Conservation (phyloP, 2,797 vertebrate genomes). For the Notolabrus celidotus region DNA sequence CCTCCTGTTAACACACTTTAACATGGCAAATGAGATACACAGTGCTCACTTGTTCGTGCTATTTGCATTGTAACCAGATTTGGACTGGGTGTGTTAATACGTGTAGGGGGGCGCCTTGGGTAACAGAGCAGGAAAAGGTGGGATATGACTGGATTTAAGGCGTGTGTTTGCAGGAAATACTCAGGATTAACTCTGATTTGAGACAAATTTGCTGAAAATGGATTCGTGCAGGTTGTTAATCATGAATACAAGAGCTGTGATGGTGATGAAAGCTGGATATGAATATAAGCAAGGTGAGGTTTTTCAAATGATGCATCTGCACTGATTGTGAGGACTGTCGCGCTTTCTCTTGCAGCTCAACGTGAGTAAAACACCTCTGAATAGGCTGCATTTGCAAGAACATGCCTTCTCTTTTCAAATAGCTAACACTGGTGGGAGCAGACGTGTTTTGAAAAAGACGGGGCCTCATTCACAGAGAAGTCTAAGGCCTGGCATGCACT, state of each 20-base stretch:
- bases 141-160: slow-evolving; percentile 2
- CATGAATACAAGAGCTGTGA: slow-evolving; percentile 11
- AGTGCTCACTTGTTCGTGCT: slow-evolving; percentile 26
- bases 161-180: not conserved
- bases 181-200: slow-evolving; percentile 20
- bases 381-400: too few relatives aligned
- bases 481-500: too few relatives aligned
- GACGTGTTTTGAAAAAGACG: too few relatives aligned
- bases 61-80: slow-evolving; percentile 27
- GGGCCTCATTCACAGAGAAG: too few relatives aligned
- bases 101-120: not conserved
- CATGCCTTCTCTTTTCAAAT: too few relatives aligned
- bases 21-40: slow-evolving; percentile 66
- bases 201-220: slow-evolving; percentile 7
- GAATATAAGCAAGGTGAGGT: not conserved
- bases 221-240: not conserved
- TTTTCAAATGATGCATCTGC: too few relatives aligned
- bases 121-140: not conserved
- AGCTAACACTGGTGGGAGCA: too few relatives aligned
- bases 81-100: slow-evolving; percentile 13
- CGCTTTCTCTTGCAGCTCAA: too few relatives aligned
- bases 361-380: too few relatives aligned
- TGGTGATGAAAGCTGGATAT: slow-evolving; percentile 12
- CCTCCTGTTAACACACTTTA: slow-evolving; percentile 80
- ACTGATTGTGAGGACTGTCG: too few relatives aligned